Evolutionary conservation across 2,888 invertebrate species (phyloP).

Genomic region (Helicoverpa assulta): DNA sequence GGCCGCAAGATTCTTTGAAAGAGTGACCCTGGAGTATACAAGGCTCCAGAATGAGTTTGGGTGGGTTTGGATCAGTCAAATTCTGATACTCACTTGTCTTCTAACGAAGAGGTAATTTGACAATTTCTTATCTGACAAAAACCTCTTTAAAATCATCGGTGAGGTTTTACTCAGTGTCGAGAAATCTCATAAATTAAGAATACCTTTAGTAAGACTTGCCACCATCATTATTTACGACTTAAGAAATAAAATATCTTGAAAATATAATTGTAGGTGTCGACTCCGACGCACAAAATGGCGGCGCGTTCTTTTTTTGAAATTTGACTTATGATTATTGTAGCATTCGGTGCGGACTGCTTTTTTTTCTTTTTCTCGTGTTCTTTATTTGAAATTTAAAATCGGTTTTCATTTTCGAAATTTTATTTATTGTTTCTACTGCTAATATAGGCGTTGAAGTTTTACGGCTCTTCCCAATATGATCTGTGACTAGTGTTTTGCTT

Average conservation of each 20-base stretch:
- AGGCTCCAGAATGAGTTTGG: too few species aligned
- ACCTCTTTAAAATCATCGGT: neutral
- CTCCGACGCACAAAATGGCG: conserved; percentile 59
- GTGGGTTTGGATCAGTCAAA: too few species aligned
- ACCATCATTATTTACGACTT: conserved; percentile 70
- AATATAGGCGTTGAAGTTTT: conserved; percentile 38
- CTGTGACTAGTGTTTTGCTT: too few species aligned
- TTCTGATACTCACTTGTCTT: too few species aligned
- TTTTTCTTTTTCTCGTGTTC: conserved; percentile 40
- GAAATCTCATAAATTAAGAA: neutral
- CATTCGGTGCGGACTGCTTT: conserved; percentile 47
- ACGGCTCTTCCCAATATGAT: too few species aligned
- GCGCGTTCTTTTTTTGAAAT: conserved; percentile 43
- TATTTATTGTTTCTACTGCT: conserved; percentile 41
- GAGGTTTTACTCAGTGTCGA: neutral
- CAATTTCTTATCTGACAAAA: too few species aligned
- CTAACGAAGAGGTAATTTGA: too few species aligned
- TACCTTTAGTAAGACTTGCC: conserved; percentile 38
- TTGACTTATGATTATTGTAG: conserved; percentile 65
- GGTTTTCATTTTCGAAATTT: conserved; percentile 42
- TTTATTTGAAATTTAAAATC: conserved; percentile 9
- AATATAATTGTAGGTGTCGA: conserved; percentile 82
- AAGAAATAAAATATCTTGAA: conserved; percentile 79
- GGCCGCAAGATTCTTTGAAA: too few species aligned
- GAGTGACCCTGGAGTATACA: too few species aligned